These are phyloP conservation scores for Indicator maculatus DNA, from an alignment of 2,113 vertebrate species.

Conservation along the genomic window DNA sequence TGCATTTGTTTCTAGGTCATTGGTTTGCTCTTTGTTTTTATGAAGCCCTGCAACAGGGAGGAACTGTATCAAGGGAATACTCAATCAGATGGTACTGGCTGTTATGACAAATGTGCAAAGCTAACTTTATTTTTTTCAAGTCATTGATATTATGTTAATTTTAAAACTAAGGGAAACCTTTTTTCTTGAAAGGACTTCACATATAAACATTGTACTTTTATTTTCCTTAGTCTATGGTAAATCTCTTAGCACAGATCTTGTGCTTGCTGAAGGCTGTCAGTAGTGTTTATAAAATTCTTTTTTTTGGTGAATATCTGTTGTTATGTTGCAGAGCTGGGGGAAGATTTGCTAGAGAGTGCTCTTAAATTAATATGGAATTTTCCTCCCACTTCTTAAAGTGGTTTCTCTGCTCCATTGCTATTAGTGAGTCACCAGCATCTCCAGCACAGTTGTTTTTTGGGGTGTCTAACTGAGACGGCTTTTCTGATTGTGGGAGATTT, in stretches of 20 bases:
- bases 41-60: slow-evolving; percentile 2
- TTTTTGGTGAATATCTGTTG: neutral
- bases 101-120: neutral
- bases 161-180: neutral
- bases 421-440: slow-evolving; percentile 35
- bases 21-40: slow-evolving; percentile 41
- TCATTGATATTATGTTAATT: neutral
- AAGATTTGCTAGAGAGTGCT: slow-evolving; percentile 31
- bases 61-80: neutral
- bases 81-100: neutral
- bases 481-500: neutral
- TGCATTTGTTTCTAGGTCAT: slow-evolving; percentile 22
- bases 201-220: neutral
- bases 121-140: neutral
- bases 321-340: neutral
- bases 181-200: neutral
- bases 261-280: neutral
- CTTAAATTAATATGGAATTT: slow-evolving; percentile 55
- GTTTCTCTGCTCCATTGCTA: slow-evolving; percentile 3
- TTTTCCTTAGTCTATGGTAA: neutral
- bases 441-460: slow-evolving; percentile 32
- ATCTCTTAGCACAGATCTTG: neutral
- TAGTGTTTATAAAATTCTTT: neutral
- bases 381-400: slow-evolving; percentile 45
- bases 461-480: neutral